A percentile compares a stretch with the other conserved stretches of the same genome.
These are phyloP conservation scores for Dicyrtomina minuta DNA, from an alignment of 2,888 invertebrate species.

Conservation along the genomic window DNA sequence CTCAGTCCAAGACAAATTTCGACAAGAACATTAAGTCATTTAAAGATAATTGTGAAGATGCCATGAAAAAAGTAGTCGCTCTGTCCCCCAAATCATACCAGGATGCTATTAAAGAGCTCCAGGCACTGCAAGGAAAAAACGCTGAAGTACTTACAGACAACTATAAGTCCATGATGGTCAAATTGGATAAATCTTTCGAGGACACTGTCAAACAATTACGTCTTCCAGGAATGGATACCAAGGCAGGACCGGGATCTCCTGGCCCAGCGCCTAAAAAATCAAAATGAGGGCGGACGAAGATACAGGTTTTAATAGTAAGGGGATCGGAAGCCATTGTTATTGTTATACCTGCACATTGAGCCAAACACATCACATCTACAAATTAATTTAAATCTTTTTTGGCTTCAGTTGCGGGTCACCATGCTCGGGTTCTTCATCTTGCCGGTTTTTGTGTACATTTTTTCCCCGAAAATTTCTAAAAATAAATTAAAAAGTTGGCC, in stretches of 20 bases:
- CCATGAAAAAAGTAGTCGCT: slow-evolving; percentile 19
- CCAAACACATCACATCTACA: too few relatives aligned
- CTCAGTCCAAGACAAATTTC: slow-evolving; percentile 17
- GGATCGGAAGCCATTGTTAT: too few relatives aligned
- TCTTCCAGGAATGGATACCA: background rate
- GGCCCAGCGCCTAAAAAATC: background rate
- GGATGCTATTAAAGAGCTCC: slow-evolving; percentile 20
- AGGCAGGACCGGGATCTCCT: background rate
- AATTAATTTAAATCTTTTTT: slow-evolving; percentile 61
- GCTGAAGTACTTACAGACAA: background rate
- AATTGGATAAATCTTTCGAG: slow-evolving; percentile 29
- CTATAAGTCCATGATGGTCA: slow-evolving; percentile 13
- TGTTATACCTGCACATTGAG: too few relatives aligned
- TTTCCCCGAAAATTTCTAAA: slow-evolving; percentile 90
- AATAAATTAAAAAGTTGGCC: background rate
- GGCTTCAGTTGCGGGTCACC: slow-evolving; percentile 85
- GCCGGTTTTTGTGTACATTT: slow-evolving; percentile 80
- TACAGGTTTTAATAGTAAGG: background rate
- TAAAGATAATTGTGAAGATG: slow-evolving; percentile 5
- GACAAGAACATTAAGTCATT: slow-evolving; percentile 16
- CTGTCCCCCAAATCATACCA: slow-evolving; percentile 22
- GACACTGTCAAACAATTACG: slow-evolving; percentile 37
- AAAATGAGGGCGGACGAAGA: background rate
- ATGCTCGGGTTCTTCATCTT: slow-evolving; percentile 82
- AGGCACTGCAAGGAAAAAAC: slow-evolving; percentile 15